Evolutionary conservation across 2,888 invertebrate species (phyloP), one percentile per base, ranked within the genome.

Genomic region (Ceratothoa steindachneri): DNA sequence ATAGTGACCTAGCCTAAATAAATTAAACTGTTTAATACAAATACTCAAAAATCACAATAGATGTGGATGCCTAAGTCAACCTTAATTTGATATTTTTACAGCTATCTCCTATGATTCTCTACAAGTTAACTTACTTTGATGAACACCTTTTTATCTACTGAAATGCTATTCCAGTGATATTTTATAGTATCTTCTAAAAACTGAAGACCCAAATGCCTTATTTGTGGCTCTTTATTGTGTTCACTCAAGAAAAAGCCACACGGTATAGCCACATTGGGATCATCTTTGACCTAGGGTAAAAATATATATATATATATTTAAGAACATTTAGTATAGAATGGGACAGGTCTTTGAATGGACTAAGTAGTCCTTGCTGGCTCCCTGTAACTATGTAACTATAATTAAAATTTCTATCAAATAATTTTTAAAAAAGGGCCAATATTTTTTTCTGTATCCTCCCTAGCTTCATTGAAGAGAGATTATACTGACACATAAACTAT

Each of bases 141-240:
- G 82, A 91, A 93, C 75, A 93, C 87, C 85, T 95, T 96, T 27
- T 78, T 65, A 7, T 69, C 67, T 2, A 72, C 66, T 9, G 73
- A 30, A 27, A 78, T 55, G 27, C 74, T 73, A 74, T 78, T 78
- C 78, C 78, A 78, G 41, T 75, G 74, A 60, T 73, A 78, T 41
- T 94, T 96, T 30, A 96, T 91, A 70, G 92, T 93, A 83, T 96
- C 92, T 84, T 97, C 96, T 88, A 97, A 91, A 0, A 97, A 85
- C 82, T 96, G 95, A 0, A 97, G 86, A 0, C 96, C 97, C 86
- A 95, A 95, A 83, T 95, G 95, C 72, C 93, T 89, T 0, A 93
- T 91, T 73, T 92, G 89, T 51, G 91, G 88, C 7, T 91, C 90
- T 82, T 90, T 89, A 79, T 91, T 89, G 29, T 87, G 87, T 60